phyloP scores from a whole-genome alignment of 2,797 vertebrate genomes.

The Spinibarbus caldwelli region DNA sequence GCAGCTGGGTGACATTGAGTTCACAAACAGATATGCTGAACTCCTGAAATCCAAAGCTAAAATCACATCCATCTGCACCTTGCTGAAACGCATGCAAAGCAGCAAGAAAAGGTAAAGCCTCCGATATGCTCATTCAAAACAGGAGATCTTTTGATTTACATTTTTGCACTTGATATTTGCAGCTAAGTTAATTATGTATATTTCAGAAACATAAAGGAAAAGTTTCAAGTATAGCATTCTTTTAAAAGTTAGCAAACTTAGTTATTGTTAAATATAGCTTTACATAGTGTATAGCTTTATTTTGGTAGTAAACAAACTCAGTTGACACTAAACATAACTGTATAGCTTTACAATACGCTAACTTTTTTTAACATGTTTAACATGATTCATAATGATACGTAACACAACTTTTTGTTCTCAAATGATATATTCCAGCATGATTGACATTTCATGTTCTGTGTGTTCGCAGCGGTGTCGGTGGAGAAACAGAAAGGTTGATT shows the following conservation, averaged over 20 bases:
- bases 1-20: slow-evolving; percentile 82
- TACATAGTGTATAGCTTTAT: too few relatives aligned
- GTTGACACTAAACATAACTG: too few relatives aligned
- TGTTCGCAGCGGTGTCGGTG: slow-evolving; percentile 63
- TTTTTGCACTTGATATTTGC: too few relatives aligned
- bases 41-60: slow-evolving; percentile 80
- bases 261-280: background rate
- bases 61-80: slow-evolving; percentile 75
- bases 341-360: too few relatives aligned
- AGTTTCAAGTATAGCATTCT: background rate
- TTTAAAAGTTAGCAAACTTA: background rate
- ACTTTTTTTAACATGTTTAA: too few relatives aligned
- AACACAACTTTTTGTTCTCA: background rate
- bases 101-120: slow-evolving; percentile 72
- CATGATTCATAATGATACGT: too few relatives aligned
- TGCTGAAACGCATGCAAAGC: slow-evolving; percentile 76
- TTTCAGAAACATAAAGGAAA: background rate
- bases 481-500: slow-evolving; percentile 73
- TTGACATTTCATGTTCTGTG: slow-evolving; percentile 13
- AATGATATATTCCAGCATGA: background rate
- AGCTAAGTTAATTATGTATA: background rate
- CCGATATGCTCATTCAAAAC: background rate
- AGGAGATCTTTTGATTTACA: background rate
- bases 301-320: too few relatives aligned
- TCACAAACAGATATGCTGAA: slow-evolving; percentile 81